Evolutionary conservation across 2,797 vertebrate species (phyloP).

Genomic region (Sebastes taczanowskii): DNA sequence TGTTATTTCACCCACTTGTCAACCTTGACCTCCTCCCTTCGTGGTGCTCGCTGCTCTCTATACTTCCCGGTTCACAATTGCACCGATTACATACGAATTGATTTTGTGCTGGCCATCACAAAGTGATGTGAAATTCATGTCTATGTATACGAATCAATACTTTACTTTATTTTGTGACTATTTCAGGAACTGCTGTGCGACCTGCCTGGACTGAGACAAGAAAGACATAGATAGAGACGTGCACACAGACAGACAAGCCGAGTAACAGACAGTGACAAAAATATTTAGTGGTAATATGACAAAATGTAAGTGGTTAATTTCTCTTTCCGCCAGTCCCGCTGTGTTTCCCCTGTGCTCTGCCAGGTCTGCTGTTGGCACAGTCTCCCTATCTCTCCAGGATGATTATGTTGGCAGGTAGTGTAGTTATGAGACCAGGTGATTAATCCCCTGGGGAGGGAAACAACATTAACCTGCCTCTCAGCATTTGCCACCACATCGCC

Average conservation of each 20-base stretch:
- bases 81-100: too few species aligned
- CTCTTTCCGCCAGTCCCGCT: conserved; percentile 3
- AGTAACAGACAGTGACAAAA: background rate
- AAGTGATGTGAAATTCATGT: too few species aligned
- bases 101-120: too few species aligned
- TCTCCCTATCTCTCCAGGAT: conserved; percentile 54
- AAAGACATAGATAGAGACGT: background rate
- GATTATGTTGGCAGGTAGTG: conserved; percentile 73
- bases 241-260: background rate
- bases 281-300: conserved; percentile 9
- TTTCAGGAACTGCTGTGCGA: too few species aligned
- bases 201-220: background rate
- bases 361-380: conserved; percentile 61
- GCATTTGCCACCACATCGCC: conserved; percentile 76
- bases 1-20: too few species aligned
- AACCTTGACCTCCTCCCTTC: too few species aligned
- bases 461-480: conserved; percentile 75
- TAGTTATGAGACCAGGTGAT: conserved; percentile 73
- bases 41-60: too few species aligned
- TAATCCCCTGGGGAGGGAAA: conserved; percentile 68
- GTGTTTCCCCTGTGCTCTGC: conserved; percentile 29
- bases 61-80: too few species aligned
- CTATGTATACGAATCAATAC: too few species aligned
- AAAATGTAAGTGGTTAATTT: conserved; percentile 36
- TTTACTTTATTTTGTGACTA: too few species aligned